Base-by-base conservation (phyloP, 2,797 vertebrate genomes). In the Vireo griseus region DNA sequence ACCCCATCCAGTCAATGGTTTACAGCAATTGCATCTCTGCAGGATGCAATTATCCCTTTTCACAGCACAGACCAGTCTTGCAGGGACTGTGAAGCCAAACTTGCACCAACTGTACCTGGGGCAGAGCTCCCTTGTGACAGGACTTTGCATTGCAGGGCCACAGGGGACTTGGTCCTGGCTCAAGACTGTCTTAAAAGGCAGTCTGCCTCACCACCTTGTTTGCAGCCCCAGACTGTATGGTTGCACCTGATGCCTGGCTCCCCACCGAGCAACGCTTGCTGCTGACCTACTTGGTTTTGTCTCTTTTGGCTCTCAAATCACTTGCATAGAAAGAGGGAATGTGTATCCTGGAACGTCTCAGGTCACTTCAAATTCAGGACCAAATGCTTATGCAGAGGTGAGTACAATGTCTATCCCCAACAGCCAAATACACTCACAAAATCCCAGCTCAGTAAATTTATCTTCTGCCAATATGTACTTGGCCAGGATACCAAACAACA, bases 221-320 rank as follows among this genome's bases (percentile, higher is more conserved):
- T 86, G 24, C 57, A 16, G 6, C 13, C 19, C 24, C 47, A 35
- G 31, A 31, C 35, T 20, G 13, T 5, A 13, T 1, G 5, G 31
- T 31, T 13, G 12, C 31, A 40, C 29, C 19, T 39, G 54, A 78
- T 62, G 19, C 10, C 42, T 1, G 2, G 4, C 16, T 14, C 6
- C 47, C 13, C 0, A 1, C 3, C 0, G 0, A 81, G 13, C 0
- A 0, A 0, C 0, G 6, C 51, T 76, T 58, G 17, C 13, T 0
- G 0, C n/a, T 54, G 39, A 47, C 19, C 22, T 1, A 3, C 39
- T 72, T 1, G 0, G 0, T 61, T 78, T 65, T 0, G 0, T 58
- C 39, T 29, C 13, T 39, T 82, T 73, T 44, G 44, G 8, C 13
- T 90, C 33, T 21, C 44, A 29, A 47, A 55, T 37, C 13, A 51